phyloP scores from a whole-genome alignment of 2,113 vertebrate genomes.

The Sceloporus undulatus region DNA sequence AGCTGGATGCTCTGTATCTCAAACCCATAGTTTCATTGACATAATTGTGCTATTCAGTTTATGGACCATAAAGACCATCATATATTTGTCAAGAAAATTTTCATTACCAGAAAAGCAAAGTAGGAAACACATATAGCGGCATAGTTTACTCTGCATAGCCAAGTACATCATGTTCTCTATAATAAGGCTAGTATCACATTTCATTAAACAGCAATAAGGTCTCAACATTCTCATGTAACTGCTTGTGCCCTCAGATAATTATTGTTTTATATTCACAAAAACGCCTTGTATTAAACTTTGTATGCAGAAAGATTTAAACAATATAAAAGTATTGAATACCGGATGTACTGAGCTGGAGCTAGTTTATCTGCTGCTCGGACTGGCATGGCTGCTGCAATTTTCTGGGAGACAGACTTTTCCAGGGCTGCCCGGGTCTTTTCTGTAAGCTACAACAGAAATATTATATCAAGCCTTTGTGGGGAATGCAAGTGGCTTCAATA shows the following conservation, averaged over 20 bases:
- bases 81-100: background rate
- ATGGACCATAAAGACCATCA: slow-evolving; percentile 5
- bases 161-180: background rate
- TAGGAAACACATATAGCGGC: background rate
- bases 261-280: slow-evolving; percentile 36
- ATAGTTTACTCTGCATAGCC: background rate
- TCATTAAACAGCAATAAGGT: slow-evolving; percentile 29
- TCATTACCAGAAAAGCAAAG: slow-evolving; percentile 38
- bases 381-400: slow-evolving; percentile 99
- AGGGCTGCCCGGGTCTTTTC: slow-evolving; percentile 95
- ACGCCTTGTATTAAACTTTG: background rate
- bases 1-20: background rate
- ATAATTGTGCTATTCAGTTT: slow-evolving; percentile 13
- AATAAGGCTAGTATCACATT: slow-evolving; percentile 19
- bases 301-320: background rate
- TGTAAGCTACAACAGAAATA: slow-evolving; percentile 85
- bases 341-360: slow-evolving; percentile 96
- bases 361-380: slow-evolving; percentile 97
- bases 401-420: slow-evolving; percentile 95
- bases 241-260: background rate
- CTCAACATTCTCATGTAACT: slow-evolving; percentile 23
- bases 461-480: slow-evolving; percentile 17
- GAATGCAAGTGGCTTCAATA: background rate
- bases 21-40: background rate
- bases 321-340: slow-evolving; percentile 76